Conservation (phyloP, 2,113 vertebrate species). For the Ochotona curzoniae region DNA sequence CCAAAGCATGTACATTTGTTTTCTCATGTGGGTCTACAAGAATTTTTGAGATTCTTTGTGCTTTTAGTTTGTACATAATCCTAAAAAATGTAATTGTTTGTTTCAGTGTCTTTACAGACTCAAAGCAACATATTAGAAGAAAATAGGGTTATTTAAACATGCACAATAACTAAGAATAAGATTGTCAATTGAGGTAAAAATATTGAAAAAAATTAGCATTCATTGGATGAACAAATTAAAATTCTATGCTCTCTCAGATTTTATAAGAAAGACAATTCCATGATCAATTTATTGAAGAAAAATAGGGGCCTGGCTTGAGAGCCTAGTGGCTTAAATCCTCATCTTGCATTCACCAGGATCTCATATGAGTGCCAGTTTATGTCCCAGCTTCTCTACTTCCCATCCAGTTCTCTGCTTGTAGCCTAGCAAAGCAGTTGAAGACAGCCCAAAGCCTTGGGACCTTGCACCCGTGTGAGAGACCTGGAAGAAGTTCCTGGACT, state of each 20-base stretch:
- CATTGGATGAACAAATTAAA: neutral
- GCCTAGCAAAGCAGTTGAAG: too few species aligned
- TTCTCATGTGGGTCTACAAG: neutral
- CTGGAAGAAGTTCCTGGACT: too few species aligned
- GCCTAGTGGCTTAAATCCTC: too few species aligned
- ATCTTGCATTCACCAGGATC: too few species aligned
- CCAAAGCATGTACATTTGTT: neutral
- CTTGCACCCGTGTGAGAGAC: too few species aligned
- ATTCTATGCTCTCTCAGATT: neutral
- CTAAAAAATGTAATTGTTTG: neutral
- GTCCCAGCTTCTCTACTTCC: too few species aligned
- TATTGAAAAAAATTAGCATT: neutral
- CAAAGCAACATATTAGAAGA: neutral
- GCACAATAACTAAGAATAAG: neutral
- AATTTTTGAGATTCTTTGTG: constrained; percentile 5
- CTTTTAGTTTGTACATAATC: neutral
- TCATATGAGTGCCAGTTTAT: too few species aligned
- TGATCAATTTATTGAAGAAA: neutral
- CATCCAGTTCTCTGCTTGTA: too few species aligned
- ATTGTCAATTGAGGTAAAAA: neutral
- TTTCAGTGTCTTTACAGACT: neutral
- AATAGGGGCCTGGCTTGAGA: too few species aligned
- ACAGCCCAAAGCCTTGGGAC: too few species aligned
- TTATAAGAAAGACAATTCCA: neutral
- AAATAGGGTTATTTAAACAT: neutral